Base-by-base conservation (phyloP, 2,888 invertebrate species). In the Chelonus formosanus region DNA sequence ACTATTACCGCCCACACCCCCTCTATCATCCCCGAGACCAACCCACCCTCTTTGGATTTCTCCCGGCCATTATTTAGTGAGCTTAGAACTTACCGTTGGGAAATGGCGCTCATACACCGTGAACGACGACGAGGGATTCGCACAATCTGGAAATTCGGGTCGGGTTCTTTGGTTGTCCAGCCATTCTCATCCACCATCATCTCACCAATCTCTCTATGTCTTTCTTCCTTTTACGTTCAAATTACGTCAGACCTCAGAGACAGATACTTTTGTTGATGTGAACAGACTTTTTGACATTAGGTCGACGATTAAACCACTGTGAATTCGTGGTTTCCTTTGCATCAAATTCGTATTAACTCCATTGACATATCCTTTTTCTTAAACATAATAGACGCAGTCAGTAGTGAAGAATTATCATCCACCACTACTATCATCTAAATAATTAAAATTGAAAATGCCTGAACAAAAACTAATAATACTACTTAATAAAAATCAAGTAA, bases 41-140 rank as follows among this genome's bases (percentile, higher is more conserved):
- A 69, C 66, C 68, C 59, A 70, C 71, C 75, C 75, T 76, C 75
- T 75, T 76, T 75, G 78, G 77, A 80, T 76, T 80, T 81, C 80
- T 77, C 80, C 77, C 81, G 75, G 80, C 81, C 82, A 82, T 82
- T 82, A 82, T 82, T 82, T 82, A 81, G 81, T 78, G 76, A 78
- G 82, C 80, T 82, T 81, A 82, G 81, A 81, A 82, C 78, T 79
- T 74, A 75, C 75, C 75, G 71, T 75, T 74, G 75, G 78, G 76
- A 79, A 79, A 80, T 80, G 76, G 77, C 78, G 59, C 48, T 67
- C 57, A 67, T 70, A 67, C 67, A 71, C 65, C 69, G 67, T 69
- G 61, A 71, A 70, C 67, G 57, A 68, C 63, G 61, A 67, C 50
- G 58, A 59, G 63, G 64, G 57, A 61, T 43, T 70, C 60, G 35